Percentiles rank a stretch among this genome's conserved stretches.
Evolutionary conservation across 2,888 invertebrate species (phyloP).

Genomic region (Syrista parreyssii): DNA sequence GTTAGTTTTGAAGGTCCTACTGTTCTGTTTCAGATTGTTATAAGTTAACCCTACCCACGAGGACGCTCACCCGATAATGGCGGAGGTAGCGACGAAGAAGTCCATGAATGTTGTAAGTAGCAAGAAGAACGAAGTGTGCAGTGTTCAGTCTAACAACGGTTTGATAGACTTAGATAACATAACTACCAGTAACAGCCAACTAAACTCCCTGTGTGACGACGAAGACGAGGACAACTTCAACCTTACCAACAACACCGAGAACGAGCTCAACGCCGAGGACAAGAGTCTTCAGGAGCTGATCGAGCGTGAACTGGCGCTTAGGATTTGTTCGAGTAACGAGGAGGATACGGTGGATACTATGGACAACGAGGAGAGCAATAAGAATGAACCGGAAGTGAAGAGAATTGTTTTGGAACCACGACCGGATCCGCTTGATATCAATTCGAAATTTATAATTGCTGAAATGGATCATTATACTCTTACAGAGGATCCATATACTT

Average conservation of each 20-base stretch:
- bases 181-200: constrained; percentile 61
- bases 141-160: constrained; percentile 65
- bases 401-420: constrained; percentile 50
- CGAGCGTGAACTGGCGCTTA: constrained; percentile 59
- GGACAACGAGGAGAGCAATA: constrained; percentile 26
- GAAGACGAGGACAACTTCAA: constrained; percentile 58
- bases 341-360: constrained; percentile 21
- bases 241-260: constrained; percentile 54
- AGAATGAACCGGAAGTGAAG: constrained; percentile 42
- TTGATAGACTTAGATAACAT: constrained; percentile 63
- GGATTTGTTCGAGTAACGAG: constrained; percentile 52
- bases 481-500: constrained; percentile 49
- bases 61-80: constrained; percentile 52
- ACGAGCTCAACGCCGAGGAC: constrained; percentile 56
- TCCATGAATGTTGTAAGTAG: constrained; percentile 63
- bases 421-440: constrained; percentile 42
- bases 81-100: constrained; percentile 63
- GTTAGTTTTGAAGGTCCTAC: neutral
- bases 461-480: constrained; percentile 53
- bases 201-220: constrained; percentile 58
- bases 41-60: neutral
- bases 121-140: constrained; percentile 60
- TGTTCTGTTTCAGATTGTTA: constrained; percentile 39
- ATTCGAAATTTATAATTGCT: constrained; percentile 53
- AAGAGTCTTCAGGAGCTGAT: constrained; percentile 63